Conservation (phyloP, 2,113 vertebrate species). For the Coptodon rendalli region DNA sequence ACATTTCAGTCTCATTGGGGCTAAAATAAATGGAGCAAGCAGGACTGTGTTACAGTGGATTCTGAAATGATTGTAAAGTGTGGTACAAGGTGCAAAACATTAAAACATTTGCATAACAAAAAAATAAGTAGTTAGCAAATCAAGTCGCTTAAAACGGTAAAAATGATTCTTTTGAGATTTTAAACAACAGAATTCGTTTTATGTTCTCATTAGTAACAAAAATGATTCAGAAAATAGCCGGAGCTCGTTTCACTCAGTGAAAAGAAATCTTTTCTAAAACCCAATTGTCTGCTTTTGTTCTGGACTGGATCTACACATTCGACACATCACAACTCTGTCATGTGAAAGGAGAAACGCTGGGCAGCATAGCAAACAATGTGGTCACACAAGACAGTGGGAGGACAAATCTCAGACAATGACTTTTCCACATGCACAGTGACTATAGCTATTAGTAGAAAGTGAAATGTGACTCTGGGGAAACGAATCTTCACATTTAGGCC, state of each 20-base stretch:
- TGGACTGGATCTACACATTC: neutral
- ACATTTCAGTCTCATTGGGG: neutral
- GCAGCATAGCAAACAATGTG: neutral
- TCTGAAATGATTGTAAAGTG: slow-evolving; percentile 17
- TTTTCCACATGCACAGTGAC: neutral
- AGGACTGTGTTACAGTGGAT: neutral
- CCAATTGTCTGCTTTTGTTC: neutral
- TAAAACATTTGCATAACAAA: neutral
- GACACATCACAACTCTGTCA: neutral
- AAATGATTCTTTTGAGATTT: neutral
- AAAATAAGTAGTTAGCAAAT: neutral
- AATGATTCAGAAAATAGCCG: neutral
- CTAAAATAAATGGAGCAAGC: neutral
- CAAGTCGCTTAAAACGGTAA: neutral
- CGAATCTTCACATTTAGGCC: neutral
- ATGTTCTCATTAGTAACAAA: neutral
- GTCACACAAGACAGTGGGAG: neutral
- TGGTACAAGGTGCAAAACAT: slow-evolving; percentile 39
- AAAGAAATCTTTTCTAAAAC: neutral
- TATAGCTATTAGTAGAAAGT: neutral
- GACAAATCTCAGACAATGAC: neutral
- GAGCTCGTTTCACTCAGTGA: neutral
- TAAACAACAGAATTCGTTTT: neutral
- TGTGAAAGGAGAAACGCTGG: neutral
- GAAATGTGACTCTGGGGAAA: neutral